These are phyloP conservation scores for Fistularia tabacaria DNA, from an alignment of 2,797 vertebrate genomes.

Conservation along the genomic window DNA sequence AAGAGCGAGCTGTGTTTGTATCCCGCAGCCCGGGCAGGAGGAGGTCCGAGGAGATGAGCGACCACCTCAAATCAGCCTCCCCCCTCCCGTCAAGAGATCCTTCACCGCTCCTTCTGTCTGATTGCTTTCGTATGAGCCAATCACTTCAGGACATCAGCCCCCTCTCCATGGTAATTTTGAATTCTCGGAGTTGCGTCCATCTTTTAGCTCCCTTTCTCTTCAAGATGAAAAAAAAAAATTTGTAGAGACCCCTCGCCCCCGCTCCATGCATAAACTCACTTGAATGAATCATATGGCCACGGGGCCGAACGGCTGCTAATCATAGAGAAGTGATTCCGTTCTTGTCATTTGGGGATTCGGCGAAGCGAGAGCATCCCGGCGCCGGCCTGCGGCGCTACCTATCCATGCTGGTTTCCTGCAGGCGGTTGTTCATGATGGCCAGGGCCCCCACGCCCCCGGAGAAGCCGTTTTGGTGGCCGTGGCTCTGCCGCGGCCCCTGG, in stretches of 20 bases:
- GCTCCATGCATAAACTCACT: not conserved
- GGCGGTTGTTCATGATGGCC: conserved; percentile 81
- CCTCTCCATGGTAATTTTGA: conserved; percentile 42
- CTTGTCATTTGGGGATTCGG: conserved; percentile 10
- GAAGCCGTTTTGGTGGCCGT: conserved; percentile 74
- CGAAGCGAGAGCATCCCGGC: conserved; percentile 2
- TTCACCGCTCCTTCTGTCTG: conserved; percentile 63
- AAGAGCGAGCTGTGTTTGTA: conserved; percentile 15
- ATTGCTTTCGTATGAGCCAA: conserved; percentile 75
- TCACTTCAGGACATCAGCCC: conserved; percentile 72
- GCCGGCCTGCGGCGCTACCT: conserved; percentile 73
- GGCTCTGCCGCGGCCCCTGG: conserved; percentile 75
- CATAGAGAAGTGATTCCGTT: not conserved
- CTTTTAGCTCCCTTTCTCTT: conserved; percentile 24
- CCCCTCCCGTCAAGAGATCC: conserved; percentile 55
- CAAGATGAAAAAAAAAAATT: conserved; percentile 1
- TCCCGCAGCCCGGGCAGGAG: conserved; percentile 16
- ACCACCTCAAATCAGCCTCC: conserved; percentile 71
- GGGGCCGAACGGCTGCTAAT: not conserved
- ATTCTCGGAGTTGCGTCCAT: conserved; percentile 33
- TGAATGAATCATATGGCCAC: not conserved
- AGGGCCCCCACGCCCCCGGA: conserved; percentile 77
- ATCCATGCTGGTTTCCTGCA: conserved; percentile 80
- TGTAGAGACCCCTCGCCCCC: too few species aligned
- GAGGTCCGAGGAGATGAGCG: conserved; percentile 30